Base-by-base conservation (phyloP, 2,113 vertebrate species). In the Tringa solitaria region DNA sequence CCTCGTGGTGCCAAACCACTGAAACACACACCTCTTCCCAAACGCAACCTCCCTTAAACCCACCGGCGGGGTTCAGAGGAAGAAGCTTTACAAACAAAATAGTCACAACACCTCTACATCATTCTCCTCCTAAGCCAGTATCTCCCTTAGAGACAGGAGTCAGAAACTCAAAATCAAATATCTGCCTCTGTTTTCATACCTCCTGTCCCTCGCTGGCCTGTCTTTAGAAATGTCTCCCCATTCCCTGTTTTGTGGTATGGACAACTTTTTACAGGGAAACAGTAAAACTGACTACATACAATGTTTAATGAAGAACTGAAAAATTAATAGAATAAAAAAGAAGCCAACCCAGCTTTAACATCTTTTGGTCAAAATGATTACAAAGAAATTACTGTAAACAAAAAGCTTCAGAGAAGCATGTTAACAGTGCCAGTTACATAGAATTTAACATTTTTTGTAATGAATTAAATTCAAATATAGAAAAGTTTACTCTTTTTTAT, bases 1-100 rank as follows among this genome's bases (percentile, higher is more conserved):
- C 88, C 97, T 96, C 37, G 93, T 95, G 97, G 97, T 64, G 50
- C 61, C 79, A 64, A 30, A 48, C 12, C 48, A 37, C 30, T 4
- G 19, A 27, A 83, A 76, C 78, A 82, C n/a, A 72, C 5, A 72
- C 12, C 30, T 32, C 30, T 14, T 48, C 30, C 43, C 50, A 48
- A 69, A 65, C 22, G 32, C 61, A 61, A 19, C 7, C 20, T 18
- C 65, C 35, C 46, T 74, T 11, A 32, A 3, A 43, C 17, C 37
- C 28, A 41, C 14, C 1, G 0, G 15, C 0, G 0, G 17, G 6
- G 7, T 2, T 48, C 53, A 60, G 56, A 37, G 19, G 30, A 82
- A 65, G 23, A 13, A 50, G 22, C 28, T 61, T 67, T 60, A 51
- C 14, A 41, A 75, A 41, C 14, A 30, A 57, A 75, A 30, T 0